Base-by-base conservation (phyloP, 2,113 vertebrate genomes). In the Otus sunia region DNA sequence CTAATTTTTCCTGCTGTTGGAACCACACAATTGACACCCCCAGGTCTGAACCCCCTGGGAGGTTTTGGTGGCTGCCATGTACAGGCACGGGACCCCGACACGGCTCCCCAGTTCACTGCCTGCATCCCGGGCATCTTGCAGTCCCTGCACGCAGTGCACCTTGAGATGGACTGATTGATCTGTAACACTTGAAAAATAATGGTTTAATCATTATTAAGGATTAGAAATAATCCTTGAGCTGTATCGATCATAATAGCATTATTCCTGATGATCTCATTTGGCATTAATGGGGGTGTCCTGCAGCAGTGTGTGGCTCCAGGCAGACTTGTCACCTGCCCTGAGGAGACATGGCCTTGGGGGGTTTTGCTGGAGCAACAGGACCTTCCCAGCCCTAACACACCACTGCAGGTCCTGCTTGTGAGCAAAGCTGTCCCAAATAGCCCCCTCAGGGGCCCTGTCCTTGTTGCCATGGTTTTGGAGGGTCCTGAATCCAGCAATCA, bases 211-310 rank as follows among this genome's bases (percentile, higher is more conserved):
- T 98, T 98, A 96, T 95, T 83, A 97, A 97, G 97, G 97, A 98
- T 98, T 98, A 98, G 95, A 98, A 97, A 96, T 98, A 98, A 98
- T 98, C 97, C 97, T 96, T 94, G 95, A 71, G 53, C 96, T 75
- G 72, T 93, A 98, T 97, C 6, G 96, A 96, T 96, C 91, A 86
- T 23, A 6, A 75, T 97, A 96, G 91, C 43, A 66, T 97, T 98
- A 98, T 98, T 98, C 97, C 92, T 58, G 60, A 97, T 97, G 92
- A 96, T 95, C 94, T 88, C 56, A 68, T 96, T 94, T 95, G 94
- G 96, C 96, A 92, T 94, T 89, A 96, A 90, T 85, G 78, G 78
- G 92, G 63, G 58, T 0, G 5, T 85, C 77, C 88, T 85, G 68
- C 60, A 76, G 88, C 82, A 50, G 47, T 0, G 8, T 12, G 43